phyloP scores from a whole-genome alignment of 2,113 vertebrate species.

The Callipepla californica region DNA sequence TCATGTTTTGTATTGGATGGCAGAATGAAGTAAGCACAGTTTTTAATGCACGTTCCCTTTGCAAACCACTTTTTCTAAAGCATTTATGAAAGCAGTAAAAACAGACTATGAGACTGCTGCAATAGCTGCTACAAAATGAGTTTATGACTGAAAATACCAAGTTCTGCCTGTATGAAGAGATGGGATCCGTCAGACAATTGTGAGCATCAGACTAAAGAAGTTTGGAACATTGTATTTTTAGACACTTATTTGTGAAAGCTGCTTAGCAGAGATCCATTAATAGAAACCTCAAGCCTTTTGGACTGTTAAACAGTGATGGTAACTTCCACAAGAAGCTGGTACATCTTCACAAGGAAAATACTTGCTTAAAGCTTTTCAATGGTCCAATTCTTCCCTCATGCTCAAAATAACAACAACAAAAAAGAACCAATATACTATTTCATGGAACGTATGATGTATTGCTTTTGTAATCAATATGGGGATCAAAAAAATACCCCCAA shows the following conservation, averaged over 20 bases:
- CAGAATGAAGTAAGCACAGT: neutral
- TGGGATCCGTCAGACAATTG: neutral
- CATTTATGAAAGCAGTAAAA: neutral
- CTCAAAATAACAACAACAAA: neutral
- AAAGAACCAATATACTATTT: neutral
- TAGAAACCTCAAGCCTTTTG: neutral
- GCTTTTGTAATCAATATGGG: neutral
- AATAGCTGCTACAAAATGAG: neutral
- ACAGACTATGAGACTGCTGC: neutral
- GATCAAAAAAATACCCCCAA: neutral
- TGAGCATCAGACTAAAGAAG: neutral
- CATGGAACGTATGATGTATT: neutral
- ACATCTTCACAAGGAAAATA: neutral
- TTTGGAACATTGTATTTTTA: neutral
- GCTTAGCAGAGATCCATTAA: neutral
- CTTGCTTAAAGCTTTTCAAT: neutral
- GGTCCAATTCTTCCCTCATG: neutral
- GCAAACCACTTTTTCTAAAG: neutral
- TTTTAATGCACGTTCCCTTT: neutral
- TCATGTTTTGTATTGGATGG: neutral
- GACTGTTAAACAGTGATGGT: neutral
- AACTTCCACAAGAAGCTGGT: neutral
- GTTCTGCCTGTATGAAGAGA: fast-evolving
- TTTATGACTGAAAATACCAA: neutral
- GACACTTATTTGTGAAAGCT: neutral